These are phyloP conservation scores for Piprites chloris DNA, from an alignment of 2,113 vertebrate genomes.

Conservation along the genomic window DNA sequence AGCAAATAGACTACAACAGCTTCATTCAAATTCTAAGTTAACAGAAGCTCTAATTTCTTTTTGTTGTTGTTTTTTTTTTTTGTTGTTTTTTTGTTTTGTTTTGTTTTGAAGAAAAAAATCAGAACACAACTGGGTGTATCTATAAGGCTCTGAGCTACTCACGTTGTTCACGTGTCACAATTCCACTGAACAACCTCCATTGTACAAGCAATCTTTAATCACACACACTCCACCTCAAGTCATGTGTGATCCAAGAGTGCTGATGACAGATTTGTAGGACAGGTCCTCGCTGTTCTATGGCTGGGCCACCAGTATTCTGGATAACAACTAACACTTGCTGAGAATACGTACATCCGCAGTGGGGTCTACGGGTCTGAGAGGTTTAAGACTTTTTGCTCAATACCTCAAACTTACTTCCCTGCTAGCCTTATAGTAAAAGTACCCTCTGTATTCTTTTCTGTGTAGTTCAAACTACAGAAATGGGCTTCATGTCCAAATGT, in stretches of 20 bases:
- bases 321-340: not conserved
- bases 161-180: not conserved
- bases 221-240: not conserved
- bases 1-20: slow-evolving; percentile 42
- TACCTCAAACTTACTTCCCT: not conserved
- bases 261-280: not conserved
- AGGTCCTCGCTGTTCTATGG: not conserved
- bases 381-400: not conserved
- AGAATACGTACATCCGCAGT: not conserved
- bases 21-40: slow-evolving; percentile 67
- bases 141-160: slow-evolving; percentile 66
- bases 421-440: slow-evolving; percentile 76
- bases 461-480: slow-evolving; percentile 37
- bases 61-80: not conserved
- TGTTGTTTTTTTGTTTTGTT: not conserved
- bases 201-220: not conserved
- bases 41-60: slow-evolving; percentile 62
- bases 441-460: slow-evolving; percentile 32
- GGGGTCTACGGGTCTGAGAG: not conserved
- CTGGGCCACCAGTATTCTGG: not conserved
- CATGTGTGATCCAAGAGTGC: not conserved
- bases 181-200: not conserved
- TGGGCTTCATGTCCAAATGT: slow-evolving; percentile 60
- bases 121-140: slow-evolving; percentile 53
- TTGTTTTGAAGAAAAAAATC: slow-evolving; percentile 43